These are phyloP conservation scores for Asteroscopus sphinx DNA, from an alignment of 2,888 invertebrate genomes.

Conservation along the genomic window DNA sequence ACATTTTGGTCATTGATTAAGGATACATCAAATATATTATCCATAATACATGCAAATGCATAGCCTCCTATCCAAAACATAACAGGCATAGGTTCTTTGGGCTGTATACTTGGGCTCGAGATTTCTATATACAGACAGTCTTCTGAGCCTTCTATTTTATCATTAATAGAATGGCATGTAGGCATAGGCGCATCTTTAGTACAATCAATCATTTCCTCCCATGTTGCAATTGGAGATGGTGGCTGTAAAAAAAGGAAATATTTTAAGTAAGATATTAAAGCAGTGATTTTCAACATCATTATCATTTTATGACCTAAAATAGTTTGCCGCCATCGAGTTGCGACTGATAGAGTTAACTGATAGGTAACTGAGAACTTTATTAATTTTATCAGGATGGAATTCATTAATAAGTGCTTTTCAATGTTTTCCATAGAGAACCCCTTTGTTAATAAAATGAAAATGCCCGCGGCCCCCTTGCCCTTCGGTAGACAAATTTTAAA, in stretches of 20 bases:
- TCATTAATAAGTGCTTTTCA: too few species aligned
- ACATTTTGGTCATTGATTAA: slow-evolving; percentile 74
- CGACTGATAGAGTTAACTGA: too few species aligned
- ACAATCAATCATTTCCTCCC: slow-evolving; percentile 75
- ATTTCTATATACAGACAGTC: slow-evolving; percentile 85
- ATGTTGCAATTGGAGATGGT: slow-evolving; percentile 71
- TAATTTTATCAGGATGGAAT: too few species aligned
- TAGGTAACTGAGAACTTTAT: too few species aligned
- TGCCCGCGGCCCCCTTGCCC: too few species aligned
- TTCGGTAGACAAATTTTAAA: too few species aligned
- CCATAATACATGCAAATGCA: slow-evolving; percentile 70
- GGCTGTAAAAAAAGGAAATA: slow-evolving; percentile 69
- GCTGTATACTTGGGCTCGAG: slow-evolving; percentile 71
- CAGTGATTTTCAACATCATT: too few species aligned
- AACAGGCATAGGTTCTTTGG: slow-evolving; percentile 80
- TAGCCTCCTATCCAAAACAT: slow-evolving; percentile 87
- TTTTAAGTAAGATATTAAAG: too few species aligned
- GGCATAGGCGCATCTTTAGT: slow-evolving; percentile 71
- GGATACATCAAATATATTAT: slow-evolving; percentile 75
- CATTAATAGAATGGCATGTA: slow-evolving; percentile 16
- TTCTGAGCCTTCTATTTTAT: slow-evolving; percentile 72
- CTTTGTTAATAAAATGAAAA: too few species aligned
- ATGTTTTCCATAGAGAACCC: too few species aligned
- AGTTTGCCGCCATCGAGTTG: too few species aligned
- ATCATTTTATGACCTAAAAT: too few species aligned